A percentile compares a stretch with the other conserved stretches of the same genome.
Conservation (phyloP, 2,888 invertebrate genomes). For the Pheosia tremula region DNA sequence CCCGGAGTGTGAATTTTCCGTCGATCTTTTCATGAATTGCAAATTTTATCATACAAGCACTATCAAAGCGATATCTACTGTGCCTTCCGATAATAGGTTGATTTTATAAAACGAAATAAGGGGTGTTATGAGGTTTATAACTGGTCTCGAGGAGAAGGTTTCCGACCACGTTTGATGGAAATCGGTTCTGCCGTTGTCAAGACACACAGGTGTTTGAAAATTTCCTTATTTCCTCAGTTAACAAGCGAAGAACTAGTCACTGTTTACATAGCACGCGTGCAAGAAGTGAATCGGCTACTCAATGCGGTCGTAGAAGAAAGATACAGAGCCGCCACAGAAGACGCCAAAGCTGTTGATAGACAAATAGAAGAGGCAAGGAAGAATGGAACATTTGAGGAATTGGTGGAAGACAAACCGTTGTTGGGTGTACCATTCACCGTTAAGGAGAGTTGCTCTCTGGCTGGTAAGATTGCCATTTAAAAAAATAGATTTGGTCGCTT, state of each 20-base stretch:
- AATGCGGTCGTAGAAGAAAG: conserved; percentile 89
- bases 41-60: no score
- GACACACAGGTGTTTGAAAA: no score
- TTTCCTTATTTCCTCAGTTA: conserved; percentile 65
- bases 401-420: conserved; percentile 85
- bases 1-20: no score
- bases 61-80: no score
- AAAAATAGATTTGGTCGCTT: neutral
- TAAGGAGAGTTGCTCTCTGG: conserved; percentile 91
- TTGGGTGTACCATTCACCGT: conserved; percentile 93
- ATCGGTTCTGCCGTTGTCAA: no score
- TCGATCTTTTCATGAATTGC: no score
- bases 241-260: conserved; percentile 84
- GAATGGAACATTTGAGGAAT: conserved; percentile 59
- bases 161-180: no score
- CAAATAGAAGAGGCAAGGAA: conserved; percentile 50
- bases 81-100: no score
- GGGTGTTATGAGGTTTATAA: no score
- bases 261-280: conserved; percentile 86
- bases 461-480: conserved; percentile 81
- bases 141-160: neutral
- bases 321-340: conserved; percentile 85
- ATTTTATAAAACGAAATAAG: no score
- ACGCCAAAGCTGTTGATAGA: conserved; percentile 86
- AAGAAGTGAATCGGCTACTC: conserved; percentile 86